These are phyloP conservation scores for Lobophora halterata DNA, from an alignment of 2,888 invertebrate species.

Conservation along the genomic window DNA sequence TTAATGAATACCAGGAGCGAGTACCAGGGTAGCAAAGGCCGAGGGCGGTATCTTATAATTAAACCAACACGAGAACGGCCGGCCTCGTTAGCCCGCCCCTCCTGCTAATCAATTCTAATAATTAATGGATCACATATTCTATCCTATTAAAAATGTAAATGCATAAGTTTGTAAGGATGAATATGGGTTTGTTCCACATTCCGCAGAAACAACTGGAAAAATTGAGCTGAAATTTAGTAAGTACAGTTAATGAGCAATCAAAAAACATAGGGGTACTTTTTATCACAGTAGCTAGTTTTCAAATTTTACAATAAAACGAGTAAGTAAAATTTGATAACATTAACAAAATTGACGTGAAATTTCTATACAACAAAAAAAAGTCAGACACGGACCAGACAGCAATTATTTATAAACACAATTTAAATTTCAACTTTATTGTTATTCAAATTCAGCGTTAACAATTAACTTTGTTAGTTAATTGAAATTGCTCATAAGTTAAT, in stretches of 20 bases:
- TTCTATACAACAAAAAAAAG: conserved; percentile 10
- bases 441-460: conserved; percentile 32
- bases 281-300: no score
- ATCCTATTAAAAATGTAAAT: no score
- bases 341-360: conserved; percentile 12
- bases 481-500: conserved; percentile 30
- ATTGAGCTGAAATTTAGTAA: no score
- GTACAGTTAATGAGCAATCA: no score
- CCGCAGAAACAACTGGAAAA: no score
- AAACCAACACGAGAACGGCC: conserved; percentile 67
- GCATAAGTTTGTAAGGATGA: no score
- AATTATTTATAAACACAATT: conserved; percentile 26
- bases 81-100: conserved; percentile 58
- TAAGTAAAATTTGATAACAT: neutral
- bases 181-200: no score
- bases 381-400: conserved; percentile 16
- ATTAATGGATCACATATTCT: no score
- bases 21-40: no score
- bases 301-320: no score
- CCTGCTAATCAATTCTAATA: conserved; percentile 69
- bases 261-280: no score
- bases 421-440: conserved; percentile 26
- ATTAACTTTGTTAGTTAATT: conserved; percentile 30
- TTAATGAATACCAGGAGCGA: no score
- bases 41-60: conserved; percentile 59